Base-by-base conservation (phyloP, 2,113 vertebrate species). In the Gallinago undulata region DNA sequence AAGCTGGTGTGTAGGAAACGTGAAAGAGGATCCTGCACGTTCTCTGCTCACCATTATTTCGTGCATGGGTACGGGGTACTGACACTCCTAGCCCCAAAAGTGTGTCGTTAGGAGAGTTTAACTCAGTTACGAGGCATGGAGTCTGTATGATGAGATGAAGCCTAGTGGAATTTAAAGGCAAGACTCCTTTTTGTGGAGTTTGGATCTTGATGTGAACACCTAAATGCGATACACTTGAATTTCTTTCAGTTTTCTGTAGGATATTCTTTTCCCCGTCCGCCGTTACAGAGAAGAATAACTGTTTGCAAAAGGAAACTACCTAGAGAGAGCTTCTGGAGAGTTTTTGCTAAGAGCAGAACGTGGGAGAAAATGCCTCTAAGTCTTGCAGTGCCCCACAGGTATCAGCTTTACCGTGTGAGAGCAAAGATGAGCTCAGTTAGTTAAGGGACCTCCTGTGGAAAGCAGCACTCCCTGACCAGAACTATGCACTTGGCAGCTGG, bases 1-100 rank as follows among this genome's bases (percentile, higher is more conserved):
- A 78, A 30, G 7, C 9, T 85, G 33, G 21, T 3, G 2, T 25
- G 22, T 28, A 83, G 30, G 33, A 79, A 79, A 62, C 31, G 62
- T 1, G 1, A 53, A 79, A 45, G 1, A 87, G 15, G 2, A 62
- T 51, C 55, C 45, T 77, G 5, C 6, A 30, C 67, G 41, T 91
- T 83, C 67, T 69, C 75, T 85, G 19, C 10, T 19, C 33, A 24
- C 27, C 3, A 1, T 59, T 69, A 31, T n/a, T 90, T 91, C 75
- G 16, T 57, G 39, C 35, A 85, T 30, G 3, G 4, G 1, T 62
- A 41, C 10, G 4, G 6, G 4, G 1, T 62, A 48, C 15, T 4
- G 7, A 67, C 10, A 59, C 5, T 69, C 9, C 31, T 37, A 28
- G 15, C 27, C 37, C 27, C 14, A 24, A 33, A 81, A 43, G 1